phyloP scores from a whole-genome alignment of 1,140 invertebrate genomes.

The Pseudobourletiella spinata region DNA sequence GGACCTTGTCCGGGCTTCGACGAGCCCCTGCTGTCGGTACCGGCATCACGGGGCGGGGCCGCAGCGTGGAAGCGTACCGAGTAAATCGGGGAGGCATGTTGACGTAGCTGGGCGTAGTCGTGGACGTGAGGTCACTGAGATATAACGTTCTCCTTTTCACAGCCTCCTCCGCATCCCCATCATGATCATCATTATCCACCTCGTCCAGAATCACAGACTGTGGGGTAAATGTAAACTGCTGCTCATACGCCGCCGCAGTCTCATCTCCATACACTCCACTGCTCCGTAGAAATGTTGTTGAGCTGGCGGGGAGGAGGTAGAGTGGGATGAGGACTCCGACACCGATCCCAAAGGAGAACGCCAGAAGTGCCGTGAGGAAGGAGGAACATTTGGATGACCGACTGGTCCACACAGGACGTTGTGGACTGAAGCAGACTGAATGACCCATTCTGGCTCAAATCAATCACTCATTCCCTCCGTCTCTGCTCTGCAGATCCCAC shows the following conservation, averaged over 20 bases:
- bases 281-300: too few species aligned
- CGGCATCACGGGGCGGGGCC: too few species aligned
- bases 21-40: not conserved
- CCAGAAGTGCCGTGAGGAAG: constrained; percentile 35
- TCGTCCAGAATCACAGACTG: constrained; percentile 9
- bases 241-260: not conserved
- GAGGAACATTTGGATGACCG: constrained; percentile 35
- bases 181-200: not conserved
- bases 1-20: too few species aligned
- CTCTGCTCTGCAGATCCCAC: too few species aligned
- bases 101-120: not conserved
- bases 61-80: too few species aligned
- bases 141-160: too few species aligned
- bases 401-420: constrained; percentile 27
- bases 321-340: constrained; percentile 37
- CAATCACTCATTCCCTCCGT: too few species aligned
- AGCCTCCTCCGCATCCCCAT: not conserved
- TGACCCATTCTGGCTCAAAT: too few species aligned
- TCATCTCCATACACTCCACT: too few species aligned
- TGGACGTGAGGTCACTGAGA: too few species aligned
- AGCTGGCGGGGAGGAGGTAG: constrained; percentile 34
- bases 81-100: too few species aligned
- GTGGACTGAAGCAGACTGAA: constrained; percentile 18
- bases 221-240: constrained; percentile 14
- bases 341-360: constrained; percentile 38